These are phyloP conservation scores for Coregonus ussuriensis DNA, from an alignment of 2,797 vertebrate genomes.

Conservation along the genomic window DNA sequence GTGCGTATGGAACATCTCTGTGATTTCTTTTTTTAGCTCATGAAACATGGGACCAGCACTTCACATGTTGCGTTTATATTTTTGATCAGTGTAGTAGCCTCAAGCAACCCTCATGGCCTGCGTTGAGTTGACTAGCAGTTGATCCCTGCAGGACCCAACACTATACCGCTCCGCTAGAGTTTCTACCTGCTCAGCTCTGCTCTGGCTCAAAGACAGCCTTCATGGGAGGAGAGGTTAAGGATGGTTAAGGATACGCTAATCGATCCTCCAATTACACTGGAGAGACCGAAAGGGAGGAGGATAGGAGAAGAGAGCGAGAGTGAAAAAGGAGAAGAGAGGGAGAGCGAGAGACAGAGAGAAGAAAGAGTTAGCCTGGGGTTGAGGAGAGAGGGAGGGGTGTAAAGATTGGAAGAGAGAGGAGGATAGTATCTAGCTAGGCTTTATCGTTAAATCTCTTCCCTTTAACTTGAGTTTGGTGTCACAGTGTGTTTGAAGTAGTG, in stretches of 20 bases:
- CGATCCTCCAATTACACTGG: constrained; percentile 71
- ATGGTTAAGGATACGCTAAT: constrained; percentile 74
- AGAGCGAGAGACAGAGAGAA: constrained; percentile 52
- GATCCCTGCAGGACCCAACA: constrained; percentile 30
- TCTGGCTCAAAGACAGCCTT: constrained; percentile 49
- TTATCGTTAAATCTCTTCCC: constrained; percentile 69
- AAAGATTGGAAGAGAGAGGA: constrained; percentile 44
- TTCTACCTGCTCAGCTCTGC: constrained; percentile 41
- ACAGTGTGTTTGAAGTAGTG: constrained; percentile 77
- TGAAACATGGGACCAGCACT: too few species aligned
- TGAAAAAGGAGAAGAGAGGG: too few species aligned
- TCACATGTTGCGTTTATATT: too few species aligned
- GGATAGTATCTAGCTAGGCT: constrained; percentile 58
- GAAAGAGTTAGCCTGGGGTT: constrained; percentile 61
- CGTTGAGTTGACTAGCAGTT: constrained; percentile 29
- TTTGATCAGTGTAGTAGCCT: too few species aligned
- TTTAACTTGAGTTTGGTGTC: constrained; percentile 76
- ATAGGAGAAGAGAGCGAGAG: neutral
- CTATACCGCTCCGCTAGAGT: constrained; percentile 15
- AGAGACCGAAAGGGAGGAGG: neutral
- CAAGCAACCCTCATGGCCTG: too few species aligned
- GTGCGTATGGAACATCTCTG: too few species aligned
- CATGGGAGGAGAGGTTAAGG: constrained; percentile 65
- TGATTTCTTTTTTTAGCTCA: too few species aligned
- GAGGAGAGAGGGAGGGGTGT: constrained; percentile 11